Conservation (phyloP, 2,113 vertebrate genomes). For the Empidonax traillii region DNA sequence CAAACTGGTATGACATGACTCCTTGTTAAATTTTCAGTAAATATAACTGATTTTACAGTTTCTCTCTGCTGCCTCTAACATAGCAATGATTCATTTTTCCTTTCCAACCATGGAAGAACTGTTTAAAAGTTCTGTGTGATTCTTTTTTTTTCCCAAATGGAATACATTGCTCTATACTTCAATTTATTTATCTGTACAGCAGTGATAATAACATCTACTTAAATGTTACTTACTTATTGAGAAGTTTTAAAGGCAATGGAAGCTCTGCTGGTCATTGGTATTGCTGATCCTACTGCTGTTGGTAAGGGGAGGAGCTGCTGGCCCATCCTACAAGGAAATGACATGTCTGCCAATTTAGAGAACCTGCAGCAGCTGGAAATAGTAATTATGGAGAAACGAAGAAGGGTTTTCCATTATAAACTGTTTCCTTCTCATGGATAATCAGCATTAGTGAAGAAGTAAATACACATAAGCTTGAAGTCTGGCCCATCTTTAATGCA, state of each 20-base stretch:
- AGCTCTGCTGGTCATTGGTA: fast-evolving
- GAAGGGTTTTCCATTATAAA: neutral
- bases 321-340: neutral
- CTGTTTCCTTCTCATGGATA: neutral
- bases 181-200: neutral
- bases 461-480: neutral
- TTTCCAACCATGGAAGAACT: neutral
- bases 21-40: neutral
- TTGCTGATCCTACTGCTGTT: neutral
- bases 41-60: neutral
- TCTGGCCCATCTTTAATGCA: neutral
- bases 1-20: neutral
- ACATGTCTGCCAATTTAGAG: neutral
- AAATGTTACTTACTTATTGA: neutral
- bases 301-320: neutral
- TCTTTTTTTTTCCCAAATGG: neutral
- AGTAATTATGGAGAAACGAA: neutral
- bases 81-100: neutral
- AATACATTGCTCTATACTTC: neutral
- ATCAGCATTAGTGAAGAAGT: neutral
- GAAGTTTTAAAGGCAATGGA: neutral
- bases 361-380: neutral
- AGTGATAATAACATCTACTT: neutral
- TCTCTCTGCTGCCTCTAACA: neutral
- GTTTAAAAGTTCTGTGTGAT: neutral